Base-by-base conservation (phyloP, 1,140 invertebrate species). In the Hyphantria cunea region DNA sequence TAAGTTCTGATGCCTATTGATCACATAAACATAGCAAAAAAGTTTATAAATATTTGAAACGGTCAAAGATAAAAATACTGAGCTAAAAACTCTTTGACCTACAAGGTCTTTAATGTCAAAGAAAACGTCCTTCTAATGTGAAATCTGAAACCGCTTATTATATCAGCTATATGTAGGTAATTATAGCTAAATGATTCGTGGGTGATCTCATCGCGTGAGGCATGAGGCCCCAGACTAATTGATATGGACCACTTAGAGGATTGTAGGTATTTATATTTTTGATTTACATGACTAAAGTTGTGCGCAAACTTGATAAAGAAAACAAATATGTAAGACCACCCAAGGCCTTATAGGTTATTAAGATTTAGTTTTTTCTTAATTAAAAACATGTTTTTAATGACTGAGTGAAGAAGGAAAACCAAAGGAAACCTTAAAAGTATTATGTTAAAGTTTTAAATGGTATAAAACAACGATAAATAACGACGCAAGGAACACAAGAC, bases 121-220 rank as follows among this genome's bases (percentile, higher is more conserved):
- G 8, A 8, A 7, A 10, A 11, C n/a, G 53, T 55, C 53, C 53
- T 55, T 55, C 41, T 55, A 12, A 33, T 55, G 53, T 47, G 31
- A 44, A 55, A 47, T 44, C 13, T 14, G 6, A 44, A 33, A 55
- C 34, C 0, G 31, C 17, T 1, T 25, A 25, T 25, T 34, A 45
- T 34, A 55, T 9, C 6, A 34, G 33, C 12, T 33, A 55, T 33
- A 47, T 12, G 25, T 11, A 11, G n/a, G 17, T 55, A 45, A 55
- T 55, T 25, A 25, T 55, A 62, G 60, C 55, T 56, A 66, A 55
- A 66, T 72, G 56, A 63, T 65, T 41, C 56, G 61, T 70, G 63
- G 68, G 68, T 71, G 65, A 63, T 66, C 51, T 55, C 52, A 37
- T 71, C 58, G 51, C 72, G 71, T 72, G 70, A 33, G 25, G 41